Base-by-base conservation (phyloP, 92 coral and sea anemone genomes). In the Pocillopora meandrina region DNA sequence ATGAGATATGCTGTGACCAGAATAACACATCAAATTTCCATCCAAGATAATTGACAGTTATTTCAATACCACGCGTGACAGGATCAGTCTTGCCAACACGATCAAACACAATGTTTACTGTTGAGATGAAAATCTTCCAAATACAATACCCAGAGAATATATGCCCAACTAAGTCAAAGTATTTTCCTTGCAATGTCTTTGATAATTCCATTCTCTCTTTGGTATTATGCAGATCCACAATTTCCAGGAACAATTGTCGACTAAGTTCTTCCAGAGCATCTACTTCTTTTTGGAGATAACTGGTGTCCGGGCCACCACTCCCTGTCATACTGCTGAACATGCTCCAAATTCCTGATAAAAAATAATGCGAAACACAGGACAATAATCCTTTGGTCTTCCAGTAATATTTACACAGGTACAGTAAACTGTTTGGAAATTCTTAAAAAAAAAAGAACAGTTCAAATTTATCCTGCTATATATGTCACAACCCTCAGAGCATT, bases 61-160 rank as follows among this genome's bases (percentile, higher is more conserved):
- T 96, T 56, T 94, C 97, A 67, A 96, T 92, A 9, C 98, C 96
- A 74, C 98, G 92, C 12, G 99, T 96, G 31, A 96, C 99, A 11
- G 99, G 99, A 81, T 96, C 99, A 2, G 91, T 92, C 76, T 96
- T 96, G 19, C 99, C 99, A 8, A 96, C 99, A 26, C 99, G 98
- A 74, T 96, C 99, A 91, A 96, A 96, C 47, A 96, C 90, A 71
- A 96, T 96, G 94, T 96, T 96, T 5, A 96, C 99, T 1, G 99
- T 96, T 49, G 99, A 96, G 69, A 96, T 96, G 75, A 96, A 96
- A 76, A 96, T 96, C 71, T 96, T 96, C 99, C 99, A 96, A 20
- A 96, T 93, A 82, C 99, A 96, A 36, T 96, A 96, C 1, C 98
- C 99, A 11, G 98, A 94, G 70, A 96, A 96, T 69, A 96, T 96